Evolutionary conservation across 1,140 invertebrate species (phyloP).

Genomic region (Anastrepha ludens): DNA sequence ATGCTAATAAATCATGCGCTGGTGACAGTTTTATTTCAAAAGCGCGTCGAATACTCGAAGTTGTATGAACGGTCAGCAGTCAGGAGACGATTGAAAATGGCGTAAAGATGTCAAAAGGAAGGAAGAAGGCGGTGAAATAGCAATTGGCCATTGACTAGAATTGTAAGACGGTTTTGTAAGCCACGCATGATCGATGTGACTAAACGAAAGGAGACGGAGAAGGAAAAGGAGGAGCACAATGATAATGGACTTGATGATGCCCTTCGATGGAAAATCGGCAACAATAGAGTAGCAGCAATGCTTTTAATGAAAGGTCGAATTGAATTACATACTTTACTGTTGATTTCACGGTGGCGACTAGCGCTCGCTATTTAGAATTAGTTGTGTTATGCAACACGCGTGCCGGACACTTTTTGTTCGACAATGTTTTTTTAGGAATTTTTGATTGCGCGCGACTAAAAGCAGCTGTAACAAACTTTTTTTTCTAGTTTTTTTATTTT

Average conservation of each 20-base stretch:
- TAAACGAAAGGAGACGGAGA: background rate
- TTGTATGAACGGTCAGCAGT: background rate
- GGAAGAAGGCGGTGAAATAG: constrained; percentile 17
- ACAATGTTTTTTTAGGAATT: background rate
- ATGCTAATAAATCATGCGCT: constrained; percentile 34
- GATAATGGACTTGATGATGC: constrained; percentile 16
- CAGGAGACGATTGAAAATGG: background rate
- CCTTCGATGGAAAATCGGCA: background rate
- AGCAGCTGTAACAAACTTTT: background rate
- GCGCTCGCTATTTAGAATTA: background rate
- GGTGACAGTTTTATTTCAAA: constrained; percentile 43
- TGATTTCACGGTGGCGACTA: constrained; percentile 37
- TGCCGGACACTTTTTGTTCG: background rate
- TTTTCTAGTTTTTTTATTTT: background rate
- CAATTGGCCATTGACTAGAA: constrained; percentile 32
- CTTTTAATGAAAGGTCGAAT: background rate
- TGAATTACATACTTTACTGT: background rate
- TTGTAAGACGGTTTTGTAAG: background rate
- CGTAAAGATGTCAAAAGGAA: constrained; percentile 2
- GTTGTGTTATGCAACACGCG: constrained; percentile 12
- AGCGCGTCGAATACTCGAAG: background rate
- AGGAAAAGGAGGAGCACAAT: background rate
- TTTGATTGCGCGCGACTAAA: background rate
- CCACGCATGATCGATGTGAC: constrained; percentile 32
- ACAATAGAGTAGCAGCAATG: background rate